Evolutionary conservation across 2,113 vertebrate species (phyloP).

Genomic region (Emydura subglobosa): DNA sequence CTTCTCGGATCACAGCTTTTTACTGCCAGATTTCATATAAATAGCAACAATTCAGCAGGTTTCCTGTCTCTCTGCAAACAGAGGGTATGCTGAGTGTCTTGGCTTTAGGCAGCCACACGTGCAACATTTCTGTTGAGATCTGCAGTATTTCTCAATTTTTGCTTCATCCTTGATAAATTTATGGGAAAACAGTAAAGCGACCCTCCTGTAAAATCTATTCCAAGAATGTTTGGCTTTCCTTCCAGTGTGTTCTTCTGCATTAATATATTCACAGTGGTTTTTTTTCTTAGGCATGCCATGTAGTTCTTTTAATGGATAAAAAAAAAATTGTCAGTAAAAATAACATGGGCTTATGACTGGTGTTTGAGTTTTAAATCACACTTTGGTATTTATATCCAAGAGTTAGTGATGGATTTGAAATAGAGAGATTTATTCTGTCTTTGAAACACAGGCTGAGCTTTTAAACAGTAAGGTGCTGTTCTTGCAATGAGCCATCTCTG

Average conservation of each 20-base stretch:
- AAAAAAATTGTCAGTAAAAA: neutral
- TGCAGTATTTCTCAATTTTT: neutral
- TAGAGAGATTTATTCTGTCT: neutral
- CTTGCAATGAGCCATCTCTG: neutral
- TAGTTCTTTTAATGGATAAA: neutral
- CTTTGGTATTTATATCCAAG: neutral
- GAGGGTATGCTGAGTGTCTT: accelerated
- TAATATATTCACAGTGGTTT: neutral
- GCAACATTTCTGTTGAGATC: neutral
- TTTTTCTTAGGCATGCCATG: neutral
- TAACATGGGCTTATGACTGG: neutral
- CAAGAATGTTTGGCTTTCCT: neutral
- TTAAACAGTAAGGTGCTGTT: neutral
- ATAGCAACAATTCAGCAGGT: neutral
- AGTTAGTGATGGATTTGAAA: neutral
- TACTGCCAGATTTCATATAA: neutral
- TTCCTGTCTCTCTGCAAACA: neutral
- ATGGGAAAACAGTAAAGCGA: accelerated
- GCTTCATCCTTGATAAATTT: neutral
- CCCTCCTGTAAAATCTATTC: neutral
- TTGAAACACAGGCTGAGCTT: neutral
- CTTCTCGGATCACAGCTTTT: neutral
- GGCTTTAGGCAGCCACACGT: neutral
- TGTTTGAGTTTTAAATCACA: neutral
- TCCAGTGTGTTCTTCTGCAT: neutral